Evolutionary conservation across 2,888 invertebrate genomes (phyloP).

Genomic region (Heliconius ethilla): DNA sequence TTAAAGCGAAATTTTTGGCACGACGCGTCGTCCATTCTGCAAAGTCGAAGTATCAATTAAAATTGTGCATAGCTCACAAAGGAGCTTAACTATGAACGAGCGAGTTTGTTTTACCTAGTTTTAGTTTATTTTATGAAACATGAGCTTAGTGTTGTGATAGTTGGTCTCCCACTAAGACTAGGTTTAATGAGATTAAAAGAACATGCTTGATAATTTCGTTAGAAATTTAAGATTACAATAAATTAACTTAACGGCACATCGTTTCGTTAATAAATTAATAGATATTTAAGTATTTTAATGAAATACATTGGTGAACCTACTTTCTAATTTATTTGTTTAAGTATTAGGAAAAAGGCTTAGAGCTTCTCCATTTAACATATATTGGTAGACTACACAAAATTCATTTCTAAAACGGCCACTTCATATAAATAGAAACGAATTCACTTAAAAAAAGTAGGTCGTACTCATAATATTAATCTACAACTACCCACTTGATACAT

Average conservation of each 20-base stretch:
- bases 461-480: constrained; percentile 3
- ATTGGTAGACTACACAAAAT: too few species aligned
- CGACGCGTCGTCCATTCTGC: constrained; percentile 24
- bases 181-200: not conserved
- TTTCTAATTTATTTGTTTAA: not conserved
- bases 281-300: too few species aligned
- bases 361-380: not conserved
- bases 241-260: not conserved
- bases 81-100: not conserved
- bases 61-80: not conserved
- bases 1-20: constrained; percentile 35
- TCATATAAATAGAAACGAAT: not conserved
- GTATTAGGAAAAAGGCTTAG: not conserved
- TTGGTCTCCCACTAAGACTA: too few species aligned
- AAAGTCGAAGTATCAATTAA: constrained; percentile 7
- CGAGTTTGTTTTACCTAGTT: not conserved
- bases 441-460: constrained; percentile 8
- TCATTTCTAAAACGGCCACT: not conserved
- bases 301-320: too few species aligned
- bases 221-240: not conserved
- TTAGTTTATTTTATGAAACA: not conserved
- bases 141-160: not conserved
- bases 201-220: not conserved
- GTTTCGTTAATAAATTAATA: too few species aligned
- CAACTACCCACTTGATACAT: constrained; percentile 19